Percentiles rank a stretch among this genome's conserved stretches.
phyloP scores from a whole-genome alignment of 2,113 vertebrate genomes.

The Odontesthes bonariensis region DNA sequence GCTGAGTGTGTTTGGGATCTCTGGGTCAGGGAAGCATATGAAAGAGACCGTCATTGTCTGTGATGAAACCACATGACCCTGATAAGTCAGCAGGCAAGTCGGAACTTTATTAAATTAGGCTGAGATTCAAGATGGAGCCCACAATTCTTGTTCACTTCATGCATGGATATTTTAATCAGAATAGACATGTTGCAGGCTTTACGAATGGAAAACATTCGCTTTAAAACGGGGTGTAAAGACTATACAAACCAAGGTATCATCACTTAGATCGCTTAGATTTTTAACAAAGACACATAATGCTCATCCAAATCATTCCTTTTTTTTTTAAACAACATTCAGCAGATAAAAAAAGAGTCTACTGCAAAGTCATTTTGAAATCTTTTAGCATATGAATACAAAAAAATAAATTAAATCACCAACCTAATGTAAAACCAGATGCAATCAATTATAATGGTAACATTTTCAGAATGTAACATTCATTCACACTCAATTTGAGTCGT shows the following conservation, averaged over 20 bases:
- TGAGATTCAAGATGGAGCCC: neutral
- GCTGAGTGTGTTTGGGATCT: neutral
- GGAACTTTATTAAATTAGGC: constrained; percentile 53
- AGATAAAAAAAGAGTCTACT: too few relatives aligned
- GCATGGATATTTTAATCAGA: neutral
- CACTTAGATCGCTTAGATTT: too few relatives aligned
- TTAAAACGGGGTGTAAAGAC: neutral
- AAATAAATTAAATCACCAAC: neutral
- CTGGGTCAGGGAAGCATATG: constrained; percentile 19
- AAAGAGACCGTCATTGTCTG: constrained; percentile 42
- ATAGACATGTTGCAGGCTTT: neutral
- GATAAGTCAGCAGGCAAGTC: constrained; percentile 22
- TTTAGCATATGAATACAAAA: neutral
- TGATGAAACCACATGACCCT: constrained; percentile 60
- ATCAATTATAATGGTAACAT: neutral
- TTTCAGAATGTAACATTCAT: neutral
- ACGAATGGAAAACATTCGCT: neutral
- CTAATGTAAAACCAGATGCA: neutral
- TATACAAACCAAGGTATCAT: too few relatives aligned
- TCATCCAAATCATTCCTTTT: neutral
- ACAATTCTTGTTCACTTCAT: neutral
- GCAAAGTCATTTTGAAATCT: neutral
- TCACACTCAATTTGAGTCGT: neutral
- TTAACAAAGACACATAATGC: neutral
- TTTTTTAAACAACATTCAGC: neutral